Evolutionary conservation across 2,888 invertebrate genomes (phyloP).

Genomic region (Nephrotoma appendiculata): DNA sequence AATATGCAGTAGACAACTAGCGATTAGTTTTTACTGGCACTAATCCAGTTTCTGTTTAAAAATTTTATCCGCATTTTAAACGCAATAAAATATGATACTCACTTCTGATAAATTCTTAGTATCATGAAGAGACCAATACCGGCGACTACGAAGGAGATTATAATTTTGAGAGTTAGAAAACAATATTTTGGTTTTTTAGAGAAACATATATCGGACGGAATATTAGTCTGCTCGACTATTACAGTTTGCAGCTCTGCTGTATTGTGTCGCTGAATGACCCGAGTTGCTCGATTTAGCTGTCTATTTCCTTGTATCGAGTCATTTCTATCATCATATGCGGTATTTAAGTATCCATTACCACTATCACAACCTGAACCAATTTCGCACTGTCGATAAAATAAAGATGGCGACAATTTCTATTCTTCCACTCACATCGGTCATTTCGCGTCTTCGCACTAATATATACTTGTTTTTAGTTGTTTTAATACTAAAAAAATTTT

Average conservation of each 20-base stretch:
- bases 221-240: background rate
- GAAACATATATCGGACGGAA: background rate
- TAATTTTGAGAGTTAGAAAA: background rate
- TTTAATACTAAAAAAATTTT: background rate
- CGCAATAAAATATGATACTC: background rate
- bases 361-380: too few relatives aligned
- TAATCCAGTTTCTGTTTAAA: background rate
- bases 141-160: background rate
- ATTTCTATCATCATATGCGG: too few relatives aligned
- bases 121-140: background rate
- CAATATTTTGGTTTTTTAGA: background rate
- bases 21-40: background rate
- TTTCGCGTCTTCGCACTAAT: background rate
- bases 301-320: too few relatives aligned
- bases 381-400: too few relatives aligned
- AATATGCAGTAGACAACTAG: too few relatives aligned
- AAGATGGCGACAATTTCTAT: background rate
- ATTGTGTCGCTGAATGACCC: background rate
- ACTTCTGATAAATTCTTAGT: background rate
- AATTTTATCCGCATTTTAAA: background rate
- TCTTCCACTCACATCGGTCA: background rate
- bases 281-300: background rate
- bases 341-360: too few relatives aligned
- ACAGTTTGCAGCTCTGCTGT: background rate
- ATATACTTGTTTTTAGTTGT: background rate